Evolutionary conservation across 2,113 vertebrate genomes (phyloP).

Genomic region (Emydocephalus ijimae): DNA sequence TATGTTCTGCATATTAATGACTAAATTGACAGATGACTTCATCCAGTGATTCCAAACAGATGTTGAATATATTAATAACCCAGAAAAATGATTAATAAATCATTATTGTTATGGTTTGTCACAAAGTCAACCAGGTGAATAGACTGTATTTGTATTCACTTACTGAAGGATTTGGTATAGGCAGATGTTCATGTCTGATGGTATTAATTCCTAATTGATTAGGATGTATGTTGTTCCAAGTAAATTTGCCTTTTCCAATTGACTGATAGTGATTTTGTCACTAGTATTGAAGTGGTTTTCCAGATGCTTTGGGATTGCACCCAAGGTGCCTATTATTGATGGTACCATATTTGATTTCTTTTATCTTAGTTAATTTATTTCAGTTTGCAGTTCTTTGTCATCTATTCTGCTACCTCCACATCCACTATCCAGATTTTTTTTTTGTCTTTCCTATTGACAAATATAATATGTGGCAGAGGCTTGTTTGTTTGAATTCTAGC

Average conservation of each 20-base stretch:
- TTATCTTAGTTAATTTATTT: not conserved
- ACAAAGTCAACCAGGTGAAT: not conserved
- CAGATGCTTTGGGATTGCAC: not conserved
- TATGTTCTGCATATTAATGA: not conserved
- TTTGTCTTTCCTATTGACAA: no score
- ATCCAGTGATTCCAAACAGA: not conserved
- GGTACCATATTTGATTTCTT: no score
- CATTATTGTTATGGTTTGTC: not conserved
- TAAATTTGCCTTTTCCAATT: not conserved
- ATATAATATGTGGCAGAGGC: no score
- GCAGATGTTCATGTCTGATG: not conserved
- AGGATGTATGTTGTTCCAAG: not conserved
- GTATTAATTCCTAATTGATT: not conserved
- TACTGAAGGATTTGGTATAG: not conserved
- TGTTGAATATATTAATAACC: not conserved
- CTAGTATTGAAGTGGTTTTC: no score
- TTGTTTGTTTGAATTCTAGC: no score
- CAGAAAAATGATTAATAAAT: not conserved
- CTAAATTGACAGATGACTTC: not conserved
- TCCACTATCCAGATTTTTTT: no score
- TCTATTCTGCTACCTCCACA: no score
- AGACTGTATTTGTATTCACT: not conserved
- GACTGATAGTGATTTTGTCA: not conserved
- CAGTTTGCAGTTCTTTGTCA: no score
- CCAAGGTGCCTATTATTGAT: no score